Conservation (phyloP, 2,797 vertebrate genomes). For the Chaunax sp. region DNA sequence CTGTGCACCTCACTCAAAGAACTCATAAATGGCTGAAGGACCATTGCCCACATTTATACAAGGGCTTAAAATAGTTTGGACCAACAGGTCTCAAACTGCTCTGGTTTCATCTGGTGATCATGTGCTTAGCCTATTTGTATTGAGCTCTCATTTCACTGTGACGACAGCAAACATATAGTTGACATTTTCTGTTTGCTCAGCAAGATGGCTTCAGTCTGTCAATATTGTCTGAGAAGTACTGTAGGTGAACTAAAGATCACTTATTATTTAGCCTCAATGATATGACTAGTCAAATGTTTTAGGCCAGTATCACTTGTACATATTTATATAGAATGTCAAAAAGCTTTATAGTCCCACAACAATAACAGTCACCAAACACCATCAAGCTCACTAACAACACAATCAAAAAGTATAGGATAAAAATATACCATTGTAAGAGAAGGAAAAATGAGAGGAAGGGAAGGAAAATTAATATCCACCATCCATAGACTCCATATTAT, state of each 20-base stretch:
- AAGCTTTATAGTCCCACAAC: no score
- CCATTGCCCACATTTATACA: slow-evolving; percentile 21
- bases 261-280: background rate
- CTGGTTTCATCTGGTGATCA: slow-evolving; percentile 31
- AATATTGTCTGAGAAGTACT: background rate
- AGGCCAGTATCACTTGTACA: background rate
- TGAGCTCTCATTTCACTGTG: slow-evolving; percentile 16
- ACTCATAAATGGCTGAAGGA: slow-evolving; percentile 5
- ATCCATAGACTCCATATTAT: no score
- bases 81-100: slow-evolving; percentile 29
- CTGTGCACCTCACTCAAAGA: background rate
- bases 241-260: background rate
- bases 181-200: slow-evolving; percentile 1
- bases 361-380: no score
- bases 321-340: no score
- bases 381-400: no score
- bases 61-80: slow-evolving; percentile 35
- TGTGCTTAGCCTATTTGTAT: background rate
- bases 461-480: no score
- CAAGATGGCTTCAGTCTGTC: background rate
- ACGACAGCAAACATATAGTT: background rate
- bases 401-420: no score
- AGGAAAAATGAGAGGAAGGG: no score
- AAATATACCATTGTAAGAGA: no score
- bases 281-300: background rate